Percentiles rank a stretch among this genome's conserved stretches.
phyloP scores from a whole-genome alignment of 1,140 invertebrate species.

The Hyphantria cunea region DNA sequence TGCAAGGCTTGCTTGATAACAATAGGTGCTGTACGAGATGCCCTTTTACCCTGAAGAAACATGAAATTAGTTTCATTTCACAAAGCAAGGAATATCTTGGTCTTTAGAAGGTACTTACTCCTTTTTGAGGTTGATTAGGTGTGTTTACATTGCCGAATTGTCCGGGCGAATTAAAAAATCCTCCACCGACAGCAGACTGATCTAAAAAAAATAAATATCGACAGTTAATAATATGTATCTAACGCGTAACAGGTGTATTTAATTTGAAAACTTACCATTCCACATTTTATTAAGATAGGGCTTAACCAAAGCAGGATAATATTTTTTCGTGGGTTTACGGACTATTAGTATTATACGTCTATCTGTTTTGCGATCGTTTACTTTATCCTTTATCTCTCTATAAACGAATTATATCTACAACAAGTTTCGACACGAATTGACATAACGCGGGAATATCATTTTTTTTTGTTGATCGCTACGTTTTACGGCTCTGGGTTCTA shows the following conservation, averaged over 20 bases:
- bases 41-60: conserved; percentile 57
- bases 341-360: too few relatives aligned
- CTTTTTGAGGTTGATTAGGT: conserved; percentile 70
- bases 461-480: too few relatives aligned
- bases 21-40: conserved; percentile 81
- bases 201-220: conserved; percentile 49
- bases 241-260: not conserved
- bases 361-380: too few relatives aligned
- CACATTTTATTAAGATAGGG: conserved; percentile 47
- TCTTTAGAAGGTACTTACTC: conserved; percentile 45
- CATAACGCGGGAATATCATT: not conserved
- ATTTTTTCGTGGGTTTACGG: not conserved
- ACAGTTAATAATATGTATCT: not conserved
- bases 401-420: too few relatives aligned
- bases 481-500: too few relatives aligned
- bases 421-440: not conserved
- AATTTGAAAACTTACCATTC: conserved; percentile 46
- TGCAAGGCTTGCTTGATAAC: conserved; percentile 83
- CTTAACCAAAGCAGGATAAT: not conserved
- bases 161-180: conserved; percentile 73
- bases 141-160: conserved; percentile 76
- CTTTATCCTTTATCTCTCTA: too few relatives aligned
- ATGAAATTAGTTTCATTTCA: too few relatives aligned
- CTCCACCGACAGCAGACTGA: conserved; percentile 71
- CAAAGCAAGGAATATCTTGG: too few relatives aligned